These are phyloP conservation scores for Drosophila yooni DNA, from an alignment of 2,888 invertebrate genomes.

Conservation along the genomic window DNA sequence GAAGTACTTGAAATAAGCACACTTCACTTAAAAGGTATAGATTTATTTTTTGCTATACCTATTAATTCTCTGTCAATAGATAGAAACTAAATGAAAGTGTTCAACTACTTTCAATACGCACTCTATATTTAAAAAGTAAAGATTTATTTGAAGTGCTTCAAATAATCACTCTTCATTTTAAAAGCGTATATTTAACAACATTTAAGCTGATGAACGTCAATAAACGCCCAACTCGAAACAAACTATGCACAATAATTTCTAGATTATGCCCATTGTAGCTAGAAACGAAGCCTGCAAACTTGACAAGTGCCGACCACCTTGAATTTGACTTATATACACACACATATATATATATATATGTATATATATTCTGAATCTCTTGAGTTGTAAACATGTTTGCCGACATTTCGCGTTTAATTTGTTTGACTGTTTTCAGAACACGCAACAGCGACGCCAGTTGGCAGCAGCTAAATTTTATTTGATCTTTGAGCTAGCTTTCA, in stretches of 20 bases:
- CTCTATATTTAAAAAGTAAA: no score
- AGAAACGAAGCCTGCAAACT: conserved; percentile 13
- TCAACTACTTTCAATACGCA: no score
- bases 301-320: conserved; percentile 70
- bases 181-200: no score
- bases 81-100: neutral
- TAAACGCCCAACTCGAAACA: neutral
- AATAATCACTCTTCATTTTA: no score
- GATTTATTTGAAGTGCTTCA: no score
- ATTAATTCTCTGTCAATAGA: neutral
- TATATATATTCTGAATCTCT: conserved; percentile 31
- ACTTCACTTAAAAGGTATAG: neutral
- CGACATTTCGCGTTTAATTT: conserved; percentile 41
- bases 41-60: neutral
- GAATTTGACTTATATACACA: conserved; percentile 58
- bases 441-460: conserved; percentile 24
- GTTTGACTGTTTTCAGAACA: conserved; percentile 14
- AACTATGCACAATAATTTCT: neutral
- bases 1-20: neutral
- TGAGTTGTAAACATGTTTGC: conserved; percentile 65
- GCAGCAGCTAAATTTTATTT: neutral
- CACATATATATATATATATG: no score
- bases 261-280: conserved; percentile 15
- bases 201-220: no score
- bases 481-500: neutral